Conservation (phyloP, 2,888 invertebrate species). For the Petrophora chlorosata region DNA sequence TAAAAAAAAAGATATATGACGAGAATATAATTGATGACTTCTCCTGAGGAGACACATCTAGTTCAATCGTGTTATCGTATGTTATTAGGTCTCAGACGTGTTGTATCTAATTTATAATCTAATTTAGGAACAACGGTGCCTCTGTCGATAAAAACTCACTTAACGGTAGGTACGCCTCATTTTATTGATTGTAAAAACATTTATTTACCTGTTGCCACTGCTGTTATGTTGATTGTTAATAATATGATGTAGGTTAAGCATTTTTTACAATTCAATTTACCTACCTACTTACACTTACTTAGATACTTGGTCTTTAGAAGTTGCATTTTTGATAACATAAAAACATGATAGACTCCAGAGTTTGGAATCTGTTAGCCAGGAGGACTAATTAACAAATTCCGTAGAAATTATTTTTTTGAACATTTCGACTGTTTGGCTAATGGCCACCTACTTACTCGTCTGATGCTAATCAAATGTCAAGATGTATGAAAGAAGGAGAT, state of each 20-base stretch:
- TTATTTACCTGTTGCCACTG: not conserved
- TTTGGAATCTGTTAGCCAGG: too few species aligned
- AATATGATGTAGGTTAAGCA: not conserved
- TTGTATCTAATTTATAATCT: constrained; percentile 21
- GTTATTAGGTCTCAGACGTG: constrained; percentile 10
- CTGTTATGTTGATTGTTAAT: not conserved
- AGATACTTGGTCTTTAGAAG: too few species aligned
- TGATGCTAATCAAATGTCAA: too few species aligned
- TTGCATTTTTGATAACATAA: too few species aligned
- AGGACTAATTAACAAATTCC: too few species aligned
- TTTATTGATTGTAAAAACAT: constrained; percentile 8
- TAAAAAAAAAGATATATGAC: too few species aligned
- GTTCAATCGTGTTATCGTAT: constrained; percentile 12
- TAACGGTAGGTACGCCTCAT: constrained; percentile 12
- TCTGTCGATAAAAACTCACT: constrained; percentile 6
- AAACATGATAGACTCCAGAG: too few species aligned
- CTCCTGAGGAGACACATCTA: constrained; percentile 23
- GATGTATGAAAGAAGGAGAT: too few species aligned
- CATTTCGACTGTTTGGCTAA: too few species aligned
- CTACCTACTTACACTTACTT: not conserved
- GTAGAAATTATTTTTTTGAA: too few species aligned
- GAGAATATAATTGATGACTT: constrained; percentile 19
- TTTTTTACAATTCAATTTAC: not conserved
- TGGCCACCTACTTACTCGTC: too few species aligned
- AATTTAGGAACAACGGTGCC: constrained; percentile 19